These are phyloP conservation scores for Harlomillsia oculata DNA, from an alignment of 1,140 invertebrate species.

Conservation along the genomic window DNA sequence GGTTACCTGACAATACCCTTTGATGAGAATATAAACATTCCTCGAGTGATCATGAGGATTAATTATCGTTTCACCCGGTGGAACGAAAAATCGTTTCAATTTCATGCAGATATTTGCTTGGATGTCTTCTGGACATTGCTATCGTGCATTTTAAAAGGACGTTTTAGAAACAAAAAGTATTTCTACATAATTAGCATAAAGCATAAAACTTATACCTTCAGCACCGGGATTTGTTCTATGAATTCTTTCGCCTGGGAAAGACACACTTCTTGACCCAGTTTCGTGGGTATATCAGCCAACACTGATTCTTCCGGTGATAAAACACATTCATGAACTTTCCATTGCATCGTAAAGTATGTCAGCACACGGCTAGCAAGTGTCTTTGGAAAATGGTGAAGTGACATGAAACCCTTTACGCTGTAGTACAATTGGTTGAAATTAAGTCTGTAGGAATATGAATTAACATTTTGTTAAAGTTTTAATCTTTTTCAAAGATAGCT, in stretches of 20 bases:
- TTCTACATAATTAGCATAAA: neutral
- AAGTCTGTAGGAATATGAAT: slow-evolving; percentile 8
- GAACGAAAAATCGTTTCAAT: slow-evolving; percentile 31
- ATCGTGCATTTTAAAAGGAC: no score
- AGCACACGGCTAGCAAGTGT: slow-evolving; percentile 7
- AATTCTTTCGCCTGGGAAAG: slow-evolving; percentile 10
- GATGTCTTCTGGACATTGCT: neutral
- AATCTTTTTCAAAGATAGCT: no score
- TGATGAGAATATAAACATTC: slow-evolving; percentile 28
- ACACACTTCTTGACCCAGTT: slow-evolving; percentile 7
- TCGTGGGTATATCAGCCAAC: slow-evolving; percentile 30
- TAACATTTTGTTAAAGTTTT: neutral
- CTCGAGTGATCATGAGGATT: slow-evolving; percentile 20
- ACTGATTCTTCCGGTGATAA: slow-evolving; percentile 12
- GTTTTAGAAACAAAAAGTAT: no score
- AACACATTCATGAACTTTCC: slow-evolving; percentile 26
- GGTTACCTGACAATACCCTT: slow-evolving; percentile 21
- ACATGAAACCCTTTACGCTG: slow-evolving; percentile 15
- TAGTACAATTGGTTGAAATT: slow-evolving; percentile 29
- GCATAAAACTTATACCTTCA: neutral
- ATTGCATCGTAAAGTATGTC: slow-evolving; percentile 27
- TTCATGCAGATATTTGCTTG: slow-evolving; percentile 5
- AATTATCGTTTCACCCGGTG: slow-evolving; percentile 25
- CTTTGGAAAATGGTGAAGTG: slow-evolving; percentile 18
- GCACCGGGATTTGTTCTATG: slow-evolving; percentile 21